These are phyloP conservation scores for Bubo scandiacus DNA, from an alignment of 2,113 vertebrate genomes.

Conservation along the genomic window DNA sequence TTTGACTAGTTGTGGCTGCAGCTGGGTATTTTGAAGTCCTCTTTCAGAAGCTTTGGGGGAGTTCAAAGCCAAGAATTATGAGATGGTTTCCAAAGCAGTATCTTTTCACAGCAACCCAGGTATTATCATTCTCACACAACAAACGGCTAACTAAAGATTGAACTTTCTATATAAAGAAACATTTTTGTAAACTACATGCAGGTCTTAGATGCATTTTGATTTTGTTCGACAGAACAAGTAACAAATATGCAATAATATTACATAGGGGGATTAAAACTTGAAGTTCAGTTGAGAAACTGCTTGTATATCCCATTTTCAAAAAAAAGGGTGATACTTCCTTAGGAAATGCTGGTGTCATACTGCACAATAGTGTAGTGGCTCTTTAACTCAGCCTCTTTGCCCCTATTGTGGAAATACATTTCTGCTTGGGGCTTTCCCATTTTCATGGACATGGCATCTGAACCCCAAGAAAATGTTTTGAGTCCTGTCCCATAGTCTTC, in stretches of 20 bases:
- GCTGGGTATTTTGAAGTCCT: slow-evolving; percentile 53
- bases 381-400: background rate
- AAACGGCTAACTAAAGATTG: background rate
- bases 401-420: background rate
- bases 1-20: slow-evolving; percentile 36
- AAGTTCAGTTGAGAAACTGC: background rate
- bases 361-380: background rate
- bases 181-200: background rate
- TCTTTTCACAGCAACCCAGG: background rate
- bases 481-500: background rate
- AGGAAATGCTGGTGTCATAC: background rate
- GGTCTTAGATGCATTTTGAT: background rate
- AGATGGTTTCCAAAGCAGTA: background rate
- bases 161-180: background rate
- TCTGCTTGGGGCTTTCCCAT: background rate
- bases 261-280: background rate
- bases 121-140: background rate
- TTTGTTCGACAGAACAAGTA: background rate
- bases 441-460: background rate
- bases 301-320: background rate
- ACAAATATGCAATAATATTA: background rate
- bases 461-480: background rate
- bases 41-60: slow-evolving; percentile 11
- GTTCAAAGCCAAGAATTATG: background rate
- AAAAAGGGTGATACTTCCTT: background rate